phyloP scores from a whole-genome alignment of 2,113 vertebrate species.

The Sula dactylatra region DNA sequence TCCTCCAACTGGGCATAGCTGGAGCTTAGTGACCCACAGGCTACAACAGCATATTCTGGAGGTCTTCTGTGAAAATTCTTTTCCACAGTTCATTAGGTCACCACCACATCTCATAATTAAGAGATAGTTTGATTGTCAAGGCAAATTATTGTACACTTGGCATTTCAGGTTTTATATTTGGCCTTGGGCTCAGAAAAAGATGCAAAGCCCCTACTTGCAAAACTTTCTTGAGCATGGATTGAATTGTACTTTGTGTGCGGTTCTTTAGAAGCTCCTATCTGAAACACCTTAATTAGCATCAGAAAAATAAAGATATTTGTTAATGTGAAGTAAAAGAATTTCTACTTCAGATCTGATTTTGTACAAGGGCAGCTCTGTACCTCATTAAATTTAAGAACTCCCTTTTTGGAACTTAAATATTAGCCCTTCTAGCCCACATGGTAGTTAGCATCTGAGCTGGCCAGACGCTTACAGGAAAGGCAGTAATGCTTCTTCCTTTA shows the following conservation, averaged over 20 bases:
- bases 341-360: not conserved
- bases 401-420: not conserved
- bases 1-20: not conserved
- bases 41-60: not conserved
- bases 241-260: accelerated
- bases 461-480: not conserved
- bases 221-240: not conserved
- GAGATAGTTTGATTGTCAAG: not conserved
- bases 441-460: not conserved
- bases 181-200: not conserved
- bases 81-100: not conserved
- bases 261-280: not conserved
- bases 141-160: not conserved
- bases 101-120: not conserved
- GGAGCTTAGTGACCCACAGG: not conserved
- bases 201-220: not conserved
- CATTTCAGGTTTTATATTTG: not conserved
- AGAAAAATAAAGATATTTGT: not conserved
- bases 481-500: not conserved
- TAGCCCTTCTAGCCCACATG: not conserved
- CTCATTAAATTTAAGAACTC: not conserved
- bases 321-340: not conserved
- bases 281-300: not conserved
- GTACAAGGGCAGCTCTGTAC: not conserved
- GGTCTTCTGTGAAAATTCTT: not conserved